Conservation (phyloP, 1,140 invertebrate species). For the Drosophila triauraria region DNA sequence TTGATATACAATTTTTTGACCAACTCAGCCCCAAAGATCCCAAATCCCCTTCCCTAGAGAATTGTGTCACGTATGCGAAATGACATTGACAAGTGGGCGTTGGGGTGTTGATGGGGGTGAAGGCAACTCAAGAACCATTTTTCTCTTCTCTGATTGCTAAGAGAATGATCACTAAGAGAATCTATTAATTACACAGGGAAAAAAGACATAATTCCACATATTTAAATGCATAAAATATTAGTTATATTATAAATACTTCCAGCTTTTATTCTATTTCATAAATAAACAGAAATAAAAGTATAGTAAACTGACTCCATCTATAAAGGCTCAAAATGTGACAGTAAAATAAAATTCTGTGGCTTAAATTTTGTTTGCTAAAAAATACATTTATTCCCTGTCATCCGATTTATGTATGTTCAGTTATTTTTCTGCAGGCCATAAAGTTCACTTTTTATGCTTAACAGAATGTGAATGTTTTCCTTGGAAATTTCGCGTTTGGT, state of each 20-base stretch:
- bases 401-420: slow-evolving; percentile 12
- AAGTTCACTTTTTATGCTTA: slow-evolving; percentile 30
- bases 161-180: slow-evolving; percentile 12
- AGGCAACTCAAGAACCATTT: slow-evolving; percentile 31
- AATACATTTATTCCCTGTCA: slow-evolving; percentile 17
- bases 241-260: not conserved
- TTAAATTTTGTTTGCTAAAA: slow-evolving; percentile 1
- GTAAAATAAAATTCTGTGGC: no score
- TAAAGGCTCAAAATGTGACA: no score
- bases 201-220: not conserved
- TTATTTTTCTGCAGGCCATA: slow-evolving; percentile 13
- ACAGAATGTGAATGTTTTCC: slow-evolving; percentile 20
- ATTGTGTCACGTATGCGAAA: slow-evolving; percentile 41
- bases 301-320: no score
- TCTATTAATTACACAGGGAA: slow-evolving; percentile 32
- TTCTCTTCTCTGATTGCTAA: slow-evolving; percentile 10
- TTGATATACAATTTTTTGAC: slow-evolving; percentile 9
- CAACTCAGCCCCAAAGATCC: not conserved
- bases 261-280: not conserved
- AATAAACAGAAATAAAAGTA: no score
- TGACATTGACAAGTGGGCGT: slow-evolving; percentile 32
- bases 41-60: slow-evolving; percentile 2
- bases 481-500: slow-evolving; percentile 15
- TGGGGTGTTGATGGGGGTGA: slow-evolving; percentile 11
- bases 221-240: no score